Percentiles rank a stretch among this genome's conserved stretches.
Evolutionary conservation across 2,113 vertebrate species (phyloP).

Genomic region (Barbus barbus): DNA sequence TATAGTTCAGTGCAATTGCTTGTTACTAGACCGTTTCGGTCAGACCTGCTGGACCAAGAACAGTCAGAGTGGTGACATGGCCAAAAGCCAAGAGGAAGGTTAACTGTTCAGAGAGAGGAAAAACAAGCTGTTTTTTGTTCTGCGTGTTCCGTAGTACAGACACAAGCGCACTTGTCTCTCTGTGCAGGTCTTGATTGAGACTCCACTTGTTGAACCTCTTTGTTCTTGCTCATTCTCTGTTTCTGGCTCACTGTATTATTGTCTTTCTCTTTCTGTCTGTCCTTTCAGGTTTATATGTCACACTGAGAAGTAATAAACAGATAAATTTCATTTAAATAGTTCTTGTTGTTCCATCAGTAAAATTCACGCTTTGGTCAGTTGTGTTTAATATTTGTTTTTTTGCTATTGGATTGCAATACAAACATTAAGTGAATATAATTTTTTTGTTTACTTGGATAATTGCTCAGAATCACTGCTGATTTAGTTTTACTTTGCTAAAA

Average conservation of each 20-base stretch:
- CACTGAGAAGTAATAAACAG: not conserved
- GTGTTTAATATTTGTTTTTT: no score
- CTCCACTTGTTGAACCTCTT: not conserved
- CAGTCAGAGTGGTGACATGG: constrained; percentile 64
- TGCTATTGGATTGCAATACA: no score
- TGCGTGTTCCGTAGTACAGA: not conserved
- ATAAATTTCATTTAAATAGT: not conserved
- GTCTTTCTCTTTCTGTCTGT: not conserved
- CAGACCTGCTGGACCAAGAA: constrained; percentile 63
- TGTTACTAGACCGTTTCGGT: constrained; percentile 55
- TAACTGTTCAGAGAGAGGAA: constrained; percentile 62
- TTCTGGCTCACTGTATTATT: not conserved
- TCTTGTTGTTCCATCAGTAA: not conserved
- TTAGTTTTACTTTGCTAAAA: not conserved
- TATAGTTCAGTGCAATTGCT: constrained; percentile 49
- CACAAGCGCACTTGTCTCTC: constrained; percentile 14
- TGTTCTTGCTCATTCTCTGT: not conserved
- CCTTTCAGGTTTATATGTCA: not conserved
- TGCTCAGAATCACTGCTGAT: not conserved
- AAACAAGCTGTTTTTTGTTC: constrained; percentile 63
- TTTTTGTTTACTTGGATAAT: not conserved
- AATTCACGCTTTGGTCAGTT: not conserved
- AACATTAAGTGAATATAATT: not conserved
- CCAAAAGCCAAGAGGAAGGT: constrained; percentile 68
- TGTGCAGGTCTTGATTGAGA: not conserved